Conservation (phyloP, 2,113 vertebrate genomes). For the Ageneiosus marmoratus region DNA sequence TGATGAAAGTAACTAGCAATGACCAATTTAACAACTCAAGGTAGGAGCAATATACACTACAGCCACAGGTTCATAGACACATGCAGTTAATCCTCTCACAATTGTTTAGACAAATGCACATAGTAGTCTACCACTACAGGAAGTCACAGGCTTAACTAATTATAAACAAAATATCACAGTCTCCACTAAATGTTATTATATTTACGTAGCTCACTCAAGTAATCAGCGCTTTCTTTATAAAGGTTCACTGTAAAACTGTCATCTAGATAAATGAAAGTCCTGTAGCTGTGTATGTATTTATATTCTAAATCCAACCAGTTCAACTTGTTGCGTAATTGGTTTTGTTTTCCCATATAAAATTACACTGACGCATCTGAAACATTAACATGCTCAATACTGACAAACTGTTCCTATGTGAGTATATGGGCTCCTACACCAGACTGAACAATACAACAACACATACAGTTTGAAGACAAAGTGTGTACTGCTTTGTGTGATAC, state of each 20-base stretch:
- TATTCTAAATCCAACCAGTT: no score
- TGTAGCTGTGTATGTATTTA: no score
- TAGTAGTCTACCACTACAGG: not conserved
- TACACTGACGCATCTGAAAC: not conserved
- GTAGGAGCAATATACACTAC: not conserved
- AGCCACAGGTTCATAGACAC: not conserved
- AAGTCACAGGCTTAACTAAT: no score
- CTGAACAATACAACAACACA: not conserved
- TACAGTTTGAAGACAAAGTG: not conserved
- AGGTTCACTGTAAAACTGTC: no score
- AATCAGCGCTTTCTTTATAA: no score
- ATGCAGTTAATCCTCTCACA: not conserved
- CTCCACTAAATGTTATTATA: no score
- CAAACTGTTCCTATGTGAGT: not conserved
- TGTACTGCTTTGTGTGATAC: not conserved
- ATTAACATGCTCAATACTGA: not conserved
- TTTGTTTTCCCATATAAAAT: no score
- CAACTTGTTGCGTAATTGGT: no score
- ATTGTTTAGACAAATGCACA: not conserved
- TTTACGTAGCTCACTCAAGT: no score
- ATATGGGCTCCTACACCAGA: not conserved
- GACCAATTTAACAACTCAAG: not conserved
- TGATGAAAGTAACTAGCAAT: no score
- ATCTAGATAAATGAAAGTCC: no score
- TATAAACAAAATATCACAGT: no score